Base-by-base conservation (phyloP, 2,888 invertebrate species). In the Deroplatys truncata region DNA sequence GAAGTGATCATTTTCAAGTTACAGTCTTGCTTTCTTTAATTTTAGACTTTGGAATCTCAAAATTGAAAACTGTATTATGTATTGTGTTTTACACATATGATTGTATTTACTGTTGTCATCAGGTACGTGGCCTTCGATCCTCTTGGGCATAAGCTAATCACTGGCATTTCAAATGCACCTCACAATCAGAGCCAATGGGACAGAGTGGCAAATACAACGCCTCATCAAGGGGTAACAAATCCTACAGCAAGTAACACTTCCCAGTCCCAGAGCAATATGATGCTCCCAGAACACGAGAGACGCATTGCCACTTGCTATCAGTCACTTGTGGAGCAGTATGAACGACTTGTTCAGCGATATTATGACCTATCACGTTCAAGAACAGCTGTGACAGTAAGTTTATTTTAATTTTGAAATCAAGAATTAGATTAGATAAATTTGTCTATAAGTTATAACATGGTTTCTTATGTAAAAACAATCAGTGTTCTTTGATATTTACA, bases 91-190 rank as follows among this genome's bases (percentile, higher is more conserved):
- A 8, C 8, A 8, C 35, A 35, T 8, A 35, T 8, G 5, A 35
- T 7, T 35, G 8, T 35, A 8, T 35, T 35, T 35, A 49, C 20
- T 83, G 35, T 91, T 83, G 91, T 91, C 94, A 94, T 87, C 93
- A 97, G 98, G 92, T 97, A 97, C 94, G 97, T 98, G 84, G 96
- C 97, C 72, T 98, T 98, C 93, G 98, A 98, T 93, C 95, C 96
- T 85, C 94, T 96, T 89, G 98, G 98, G 13, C 96, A 96, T 92
- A 97, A 96, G 93, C 93, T 98, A 84, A 97, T 97, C 92, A 98
- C 98, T 2, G 98, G 97, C 25, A 97, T 98, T 92, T 96, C 97
- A 2, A 96, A 96, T 92, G 93, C 94, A 88, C 94, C 94, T 9
- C 94, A 93, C 91, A 91, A 92, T 84, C 92, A 92, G 87, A 94